Evolutionary conservation across 2,888 invertebrate genomes (phyloP), one percentile per base, ranked within the genome.

Genomic region (Ophion slaviceki): DNA sequence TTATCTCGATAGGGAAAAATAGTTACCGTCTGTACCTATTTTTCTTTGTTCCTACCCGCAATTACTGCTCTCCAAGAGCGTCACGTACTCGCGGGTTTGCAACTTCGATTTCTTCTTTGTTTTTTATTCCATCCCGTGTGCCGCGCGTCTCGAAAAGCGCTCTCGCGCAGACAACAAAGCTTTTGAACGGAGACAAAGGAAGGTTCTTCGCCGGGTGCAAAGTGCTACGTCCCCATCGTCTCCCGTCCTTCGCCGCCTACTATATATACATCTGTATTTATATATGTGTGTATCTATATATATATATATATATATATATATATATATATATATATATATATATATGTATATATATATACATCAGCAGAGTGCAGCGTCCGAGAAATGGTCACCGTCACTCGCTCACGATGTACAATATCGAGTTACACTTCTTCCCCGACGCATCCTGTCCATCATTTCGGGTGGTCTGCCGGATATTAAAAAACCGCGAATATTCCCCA

Each of bases 381-480:
- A 62, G 64, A 75, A 82, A 71, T 70, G 79, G 79, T 70, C 82
- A 81, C 78, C 81, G 68, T 40, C 36, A 68, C 20, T 68, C 64
- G n/a, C 14, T 28, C 47, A 28, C 71, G 70, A 32, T 85, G 75
- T 68, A 68, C 24, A 74, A 82, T 88, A 80, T 90, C 88, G 85
- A 75, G 86, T 91, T 90, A 89, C 89, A 72, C 67, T 82, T 72
- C 62, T 72, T 66, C 81, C 53, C 53, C 53, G 79, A 80, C 74
- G 53, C 82, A 82, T 74, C 70, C 74, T 67, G 77, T 86, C 87
- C 68, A 79, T 64, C 75, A 87, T 89, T 91, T 91, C 87, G 89
- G 91, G 90, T 91, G 91, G 90, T 91, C 91, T 80, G 32, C 40
- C 72, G 80, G 64, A 80, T 72, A 66, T 71, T 72, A 68, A 57